Percentiles rank a stretch among this genome's conserved stretches.
These are phyloP conservation scores for Choloepus didactylus DNA, from an alignment of 2,797 vertebrate genomes.

Conservation along the genomic window DNA sequence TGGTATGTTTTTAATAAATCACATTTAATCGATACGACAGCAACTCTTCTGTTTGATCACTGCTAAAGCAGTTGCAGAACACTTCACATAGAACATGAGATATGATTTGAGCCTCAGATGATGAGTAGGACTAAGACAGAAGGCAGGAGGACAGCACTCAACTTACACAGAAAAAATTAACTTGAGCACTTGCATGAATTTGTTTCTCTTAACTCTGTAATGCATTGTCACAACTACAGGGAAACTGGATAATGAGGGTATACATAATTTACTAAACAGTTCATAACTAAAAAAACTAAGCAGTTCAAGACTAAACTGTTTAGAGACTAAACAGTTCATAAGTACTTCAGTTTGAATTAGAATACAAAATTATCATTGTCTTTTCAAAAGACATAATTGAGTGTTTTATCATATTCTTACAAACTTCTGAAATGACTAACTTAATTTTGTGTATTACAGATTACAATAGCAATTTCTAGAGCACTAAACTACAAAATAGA, in stretches of 20 bases:
- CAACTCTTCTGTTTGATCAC: conserved; percentile 32
- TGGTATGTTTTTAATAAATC: conserved; percentile 65
- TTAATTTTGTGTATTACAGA: conserved; percentile 71
- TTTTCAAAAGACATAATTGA: neutral
- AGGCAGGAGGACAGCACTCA: neutral
- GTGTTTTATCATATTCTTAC: conserved; percentile 61
- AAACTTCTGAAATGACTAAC: conserved; percentile 56
- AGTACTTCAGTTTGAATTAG: conserved; percentile 40
- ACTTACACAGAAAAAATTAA: conserved; percentile 51
- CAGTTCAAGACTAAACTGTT: too few relatives aligned
- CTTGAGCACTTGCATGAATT: conserved; percentile 17
- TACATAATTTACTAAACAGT: neutral
- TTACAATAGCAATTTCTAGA: conserved; percentile 70
- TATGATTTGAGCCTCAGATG: conserved; percentile 12
- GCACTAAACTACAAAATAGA: conserved; percentile 73
- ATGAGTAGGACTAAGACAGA: neutral
- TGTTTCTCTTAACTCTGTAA: conserved; percentile 26
- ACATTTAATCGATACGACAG: conserved; percentile 59
- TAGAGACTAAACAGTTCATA: too few relatives aligned
- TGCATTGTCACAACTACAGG: conserved; percentile 25
- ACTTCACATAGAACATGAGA: conserved; percentile 21
- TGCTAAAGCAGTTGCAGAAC: conserved; percentile 44
- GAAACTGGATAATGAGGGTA: neutral
- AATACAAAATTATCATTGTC: conserved; percentile 52
- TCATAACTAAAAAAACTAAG: neutral